Base-by-base conservation (phyloP, 2,888 invertebrate genomes). In the Timandra comae region DNA sequence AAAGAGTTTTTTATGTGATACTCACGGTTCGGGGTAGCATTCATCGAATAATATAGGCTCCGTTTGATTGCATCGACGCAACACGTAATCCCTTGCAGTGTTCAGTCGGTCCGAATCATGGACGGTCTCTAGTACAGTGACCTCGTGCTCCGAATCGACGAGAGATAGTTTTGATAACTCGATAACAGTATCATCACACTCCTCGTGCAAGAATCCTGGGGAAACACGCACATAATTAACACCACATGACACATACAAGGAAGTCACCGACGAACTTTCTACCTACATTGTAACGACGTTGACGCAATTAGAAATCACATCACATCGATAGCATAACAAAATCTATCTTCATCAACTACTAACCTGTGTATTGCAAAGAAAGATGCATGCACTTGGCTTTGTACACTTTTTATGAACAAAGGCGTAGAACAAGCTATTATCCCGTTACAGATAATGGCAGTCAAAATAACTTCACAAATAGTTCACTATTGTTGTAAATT, bases 1-100 rank as follows among this genome's bases (percentile, higher is more conserved):
- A 7, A 11, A 29, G 21, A 7, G 7, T 11, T 22, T 29, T 24
- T 24, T 10, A 11, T 11, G 6, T 24, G 7, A 11, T 63, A 82
- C 88, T 87, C 65, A 91, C 91, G 85, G 69, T 55, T 88, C 80
- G 43, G 90, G 87, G 74, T 92, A 93, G 66, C 89, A 88, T 75
- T 88, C 84, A 69, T 88, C 85, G 80, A 93, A 93, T 37, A 75
- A 70, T 45, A 90, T 56, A 25, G 89, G 86, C 46, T 88, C 86
- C 12, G 84, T 73, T 74, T 93, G 93, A 45, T 81, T 82, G 71
- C 93, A 94, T 73, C 89, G 88, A 58, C 89, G 87, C 45, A 93
- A 79, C 76, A 86, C 86, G 76, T 78, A 82, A 54, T 85, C 86
- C 43, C 74, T 68, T 27, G 86, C 81, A 38, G 77, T 72, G 19